Evolutionary conservation across 2,113 vertebrate species (phyloP).

Genomic region (Edolisoma coerulescens): DNA sequence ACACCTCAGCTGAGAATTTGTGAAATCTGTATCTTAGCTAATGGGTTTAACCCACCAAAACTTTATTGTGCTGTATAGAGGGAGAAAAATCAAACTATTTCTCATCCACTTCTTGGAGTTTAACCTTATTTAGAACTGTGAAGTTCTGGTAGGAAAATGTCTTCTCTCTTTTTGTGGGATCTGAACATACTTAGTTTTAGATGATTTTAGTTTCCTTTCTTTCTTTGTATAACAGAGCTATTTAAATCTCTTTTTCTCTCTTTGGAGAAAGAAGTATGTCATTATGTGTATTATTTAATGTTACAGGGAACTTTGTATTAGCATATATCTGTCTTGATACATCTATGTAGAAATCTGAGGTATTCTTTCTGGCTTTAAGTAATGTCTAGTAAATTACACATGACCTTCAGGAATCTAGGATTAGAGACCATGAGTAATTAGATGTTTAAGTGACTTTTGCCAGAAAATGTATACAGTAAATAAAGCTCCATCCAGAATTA

Average conservation of each 20-base stretch:
- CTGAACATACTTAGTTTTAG: background rate
- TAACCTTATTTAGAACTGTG: background rate
- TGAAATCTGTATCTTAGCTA: background rate
- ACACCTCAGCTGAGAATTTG: background rate
- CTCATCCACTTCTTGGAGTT: background rate
- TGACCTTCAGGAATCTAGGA: background rate
- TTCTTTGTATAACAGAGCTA: background rate
- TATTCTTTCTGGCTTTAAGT: background rate
- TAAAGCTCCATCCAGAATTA: background rate
- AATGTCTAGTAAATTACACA: background rate
- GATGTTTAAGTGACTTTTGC: background rate
- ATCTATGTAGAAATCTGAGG: background rate
- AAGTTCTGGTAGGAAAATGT: background rate
- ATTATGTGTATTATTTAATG: background rate
- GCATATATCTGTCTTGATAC: background rate
- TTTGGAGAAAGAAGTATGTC: background rate
- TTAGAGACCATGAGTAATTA: background rate
- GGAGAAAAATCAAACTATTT: background rate
- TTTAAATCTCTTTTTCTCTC: background rate
- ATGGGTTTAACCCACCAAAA: background rate
- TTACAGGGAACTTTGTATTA: background rate
- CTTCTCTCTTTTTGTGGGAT: background rate
- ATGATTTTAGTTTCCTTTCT: background rate
- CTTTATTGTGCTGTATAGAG: background rate
- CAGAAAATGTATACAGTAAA: conserved; percentile 20